Percentiles rank a stretch among this genome's conserved stretches.
phyloP scores from a whole-genome alignment of 2,113 vertebrate genomes.

The Aramus guarauna region DNA sequence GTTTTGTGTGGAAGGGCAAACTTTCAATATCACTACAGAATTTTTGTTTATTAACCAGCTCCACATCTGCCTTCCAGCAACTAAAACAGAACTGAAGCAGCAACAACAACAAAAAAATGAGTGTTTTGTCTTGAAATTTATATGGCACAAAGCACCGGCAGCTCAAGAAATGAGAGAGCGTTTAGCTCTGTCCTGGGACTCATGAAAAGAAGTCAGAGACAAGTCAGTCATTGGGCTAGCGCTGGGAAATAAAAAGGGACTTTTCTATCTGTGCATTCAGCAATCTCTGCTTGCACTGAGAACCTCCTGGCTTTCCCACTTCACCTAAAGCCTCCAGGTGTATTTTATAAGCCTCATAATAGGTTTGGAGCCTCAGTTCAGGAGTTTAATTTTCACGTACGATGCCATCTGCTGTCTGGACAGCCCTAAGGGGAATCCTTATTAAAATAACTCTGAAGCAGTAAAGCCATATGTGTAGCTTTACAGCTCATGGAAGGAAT shows the following conservation, averaged over 20 bases:
- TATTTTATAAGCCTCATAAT: background rate
- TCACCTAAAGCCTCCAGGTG: constrained; percentile 21
- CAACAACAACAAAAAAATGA: background rate
- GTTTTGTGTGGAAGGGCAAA: background rate
- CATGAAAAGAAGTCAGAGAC: background rate
- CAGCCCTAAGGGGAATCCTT: constrained; percentile 35
- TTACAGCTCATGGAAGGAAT: constrained; percentile 24
- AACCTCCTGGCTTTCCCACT: background rate
- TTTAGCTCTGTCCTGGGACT: constrained; percentile 12
- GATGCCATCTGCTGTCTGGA: constrained; percentile 41
- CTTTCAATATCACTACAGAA: background rate
- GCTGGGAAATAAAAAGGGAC: background rate
- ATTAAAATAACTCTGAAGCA: background rate
- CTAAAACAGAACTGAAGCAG: background rate
- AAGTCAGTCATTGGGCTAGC: background rate
- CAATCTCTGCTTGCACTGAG: background rate
- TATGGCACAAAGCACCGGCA: background rate
- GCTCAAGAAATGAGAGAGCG: background rate
- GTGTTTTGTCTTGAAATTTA: background rate
- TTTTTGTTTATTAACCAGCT: background rate
- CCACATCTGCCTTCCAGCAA: background rate
- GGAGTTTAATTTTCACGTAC: background rate
- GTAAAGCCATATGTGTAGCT: background rate
- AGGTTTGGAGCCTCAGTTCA: background rate
- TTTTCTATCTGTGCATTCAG: constrained; percentile 15